These are phyloP conservation scores for Mamestra configurata DNA, from an alignment of 1,140 invertebrate species.

Conservation along the genomic window DNA sequence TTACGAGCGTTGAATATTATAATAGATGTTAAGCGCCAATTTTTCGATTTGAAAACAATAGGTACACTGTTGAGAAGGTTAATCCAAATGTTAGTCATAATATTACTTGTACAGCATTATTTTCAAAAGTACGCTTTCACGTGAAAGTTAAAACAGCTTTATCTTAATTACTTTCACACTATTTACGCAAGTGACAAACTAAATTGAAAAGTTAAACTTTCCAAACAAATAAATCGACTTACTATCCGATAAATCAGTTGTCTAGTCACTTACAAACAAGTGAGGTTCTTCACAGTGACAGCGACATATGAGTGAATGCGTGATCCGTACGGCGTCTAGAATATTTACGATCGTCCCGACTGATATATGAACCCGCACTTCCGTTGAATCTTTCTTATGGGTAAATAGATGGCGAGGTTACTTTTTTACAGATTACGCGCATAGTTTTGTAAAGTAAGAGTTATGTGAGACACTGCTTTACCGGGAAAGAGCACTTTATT, in stretches of 20 bases:
- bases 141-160: background rate
- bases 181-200: background rate
- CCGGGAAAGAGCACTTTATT: background rate
- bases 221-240: background rate
- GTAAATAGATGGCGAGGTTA: constrained; percentile 25
- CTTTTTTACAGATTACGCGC: background rate
- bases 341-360: constrained; percentile 71
- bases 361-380: constrained; percentile 74
- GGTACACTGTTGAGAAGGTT: no score
- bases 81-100: no score
- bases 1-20: background rate
- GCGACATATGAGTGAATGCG: constrained; percentile 53
- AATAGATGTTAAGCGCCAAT: background rate
- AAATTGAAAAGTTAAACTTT: background rate
- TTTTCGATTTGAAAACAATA: no score
- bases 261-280: constrained; percentile 28
- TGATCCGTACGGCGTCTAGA: constrained; percentile 56
- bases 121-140: no score
- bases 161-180: background rate
- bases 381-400: constrained; percentile 53
- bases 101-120: background rate
- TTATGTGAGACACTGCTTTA: background rate
- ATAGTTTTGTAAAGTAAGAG: constrained; percentile 17
- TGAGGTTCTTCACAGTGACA: constrained; percentile 18
- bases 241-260: constrained; percentile 24